Evolutionary conservation across 2,888 invertebrate species (phyloP).

Genomic region (Caenorhabditis drosophilae): DNA sequence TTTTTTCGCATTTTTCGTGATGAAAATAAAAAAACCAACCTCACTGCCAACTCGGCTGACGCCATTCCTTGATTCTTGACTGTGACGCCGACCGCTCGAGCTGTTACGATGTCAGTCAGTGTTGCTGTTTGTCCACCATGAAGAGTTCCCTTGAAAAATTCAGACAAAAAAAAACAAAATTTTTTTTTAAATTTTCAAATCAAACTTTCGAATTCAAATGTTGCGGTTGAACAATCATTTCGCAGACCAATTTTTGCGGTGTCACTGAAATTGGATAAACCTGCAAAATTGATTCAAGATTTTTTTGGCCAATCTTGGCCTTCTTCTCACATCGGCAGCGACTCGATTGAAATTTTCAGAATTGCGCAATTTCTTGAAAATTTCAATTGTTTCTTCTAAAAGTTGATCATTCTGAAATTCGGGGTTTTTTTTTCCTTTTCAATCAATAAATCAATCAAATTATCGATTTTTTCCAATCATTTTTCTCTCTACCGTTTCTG

Average conservation of each 20-base stretch:
- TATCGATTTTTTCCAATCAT: not conserved
- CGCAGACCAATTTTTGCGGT: constrained; percentile 51
- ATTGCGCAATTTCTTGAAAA: constrained; percentile 19
- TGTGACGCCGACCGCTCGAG: constrained; percentile 57
- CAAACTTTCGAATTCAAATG: constrained; percentile 62
- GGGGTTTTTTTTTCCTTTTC: not conserved
- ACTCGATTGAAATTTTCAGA: constrained; percentile 61
- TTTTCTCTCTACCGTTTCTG: not conserved
- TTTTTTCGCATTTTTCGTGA: not conserved
- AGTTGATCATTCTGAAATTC: constrained; percentile 8
- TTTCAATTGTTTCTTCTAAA: constrained; percentile 16
- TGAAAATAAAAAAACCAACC: constrained; percentile 33
- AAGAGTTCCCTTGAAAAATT: constrained; percentile 51
- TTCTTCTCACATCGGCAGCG: constrained; percentile 50
- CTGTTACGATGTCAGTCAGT: constrained; percentile 62
- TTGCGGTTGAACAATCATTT: constrained; percentile 56
- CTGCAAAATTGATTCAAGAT: constrained; percentile 16
- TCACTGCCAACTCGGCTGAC: constrained; percentile 59
- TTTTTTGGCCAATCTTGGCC: not conserved
- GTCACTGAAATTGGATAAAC: constrained; percentile 50
- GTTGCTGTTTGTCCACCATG: constrained; percentile 64
- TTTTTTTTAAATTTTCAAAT: not conserved
- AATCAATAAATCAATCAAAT: no score
- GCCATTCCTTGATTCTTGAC: constrained; percentile 58
- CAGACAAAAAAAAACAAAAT: not conserved